phyloP scores from a whole-genome alignment of 2,113 vertebrate genomes.

The Oncorhynchus keta region DNA sequence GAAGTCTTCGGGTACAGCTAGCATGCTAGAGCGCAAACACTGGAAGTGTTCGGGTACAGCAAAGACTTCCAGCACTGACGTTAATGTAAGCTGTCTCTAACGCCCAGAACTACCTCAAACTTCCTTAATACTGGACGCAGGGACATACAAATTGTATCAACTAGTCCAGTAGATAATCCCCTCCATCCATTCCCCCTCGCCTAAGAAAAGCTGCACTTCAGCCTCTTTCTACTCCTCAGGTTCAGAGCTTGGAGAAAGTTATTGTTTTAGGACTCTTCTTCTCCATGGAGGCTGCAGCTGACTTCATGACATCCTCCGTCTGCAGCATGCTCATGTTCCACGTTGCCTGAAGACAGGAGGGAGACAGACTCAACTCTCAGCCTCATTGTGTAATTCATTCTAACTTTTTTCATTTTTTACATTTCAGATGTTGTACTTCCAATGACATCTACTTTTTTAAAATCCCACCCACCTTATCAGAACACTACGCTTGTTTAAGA shows the following conservation, averaged over 20 bases:
- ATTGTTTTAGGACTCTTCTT: constrained; percentile 76
- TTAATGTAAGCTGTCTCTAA: too few relatives aligned
- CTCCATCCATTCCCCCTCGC: background rate
- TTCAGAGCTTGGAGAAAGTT: constrained; percentile 81
- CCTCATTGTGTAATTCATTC: background rate
- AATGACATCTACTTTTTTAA: too few relatives aligned
- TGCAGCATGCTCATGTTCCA: constrained; percentile 97
- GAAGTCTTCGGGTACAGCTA: too few relatives aligned
- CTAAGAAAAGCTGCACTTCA: background rate
- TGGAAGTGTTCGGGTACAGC: too few relatives aligned
- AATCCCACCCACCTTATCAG: too few relatives aligned
- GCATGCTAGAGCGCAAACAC: too few relatives aligned
- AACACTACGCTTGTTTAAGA: too few relatives aligned
- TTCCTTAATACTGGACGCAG: too few relatives aligned
- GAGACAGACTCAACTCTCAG: background rate
- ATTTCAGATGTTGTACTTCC: too few relatives aligned
- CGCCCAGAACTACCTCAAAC: too few relatives aligned
- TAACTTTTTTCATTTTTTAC: background rate
- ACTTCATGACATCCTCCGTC: constrained; percentile 82
- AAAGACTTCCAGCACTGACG: too few relatives aligned
- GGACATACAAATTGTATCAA: too few relatives aligned
- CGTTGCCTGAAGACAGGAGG: constrained; percentile 58
- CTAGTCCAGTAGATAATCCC: background rate
- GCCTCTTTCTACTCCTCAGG: background rate
- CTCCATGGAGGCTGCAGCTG: constrained; percentile 80